Evolutionary conservation across 2,888 invertebrate genomes (phyloP).

Genomic region (Acleris cristana): DNA sequence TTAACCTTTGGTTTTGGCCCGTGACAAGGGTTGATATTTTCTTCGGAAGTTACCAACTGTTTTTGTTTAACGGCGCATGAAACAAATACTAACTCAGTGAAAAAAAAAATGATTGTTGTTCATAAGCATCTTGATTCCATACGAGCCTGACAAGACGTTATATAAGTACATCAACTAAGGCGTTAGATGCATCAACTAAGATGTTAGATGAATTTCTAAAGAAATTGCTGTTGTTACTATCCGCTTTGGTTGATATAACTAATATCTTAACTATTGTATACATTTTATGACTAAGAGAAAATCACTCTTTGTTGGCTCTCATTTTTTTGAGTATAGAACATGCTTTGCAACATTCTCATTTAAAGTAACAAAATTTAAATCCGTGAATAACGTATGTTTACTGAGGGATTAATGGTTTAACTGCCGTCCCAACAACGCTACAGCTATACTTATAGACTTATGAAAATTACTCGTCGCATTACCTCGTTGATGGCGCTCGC

Average conservation of each 20-base stretch:
- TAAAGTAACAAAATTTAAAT: constrained; percentile 19
- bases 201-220: no score
- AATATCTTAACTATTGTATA: no score
- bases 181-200: no score
- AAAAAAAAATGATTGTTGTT: no score
- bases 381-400: constrained; percentile 12
- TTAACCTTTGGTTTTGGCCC: constrained; percentile 79
- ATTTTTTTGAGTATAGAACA: no score
- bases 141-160: no score
- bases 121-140: no score
- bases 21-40: constrained; percentile 54
- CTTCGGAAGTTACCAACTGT: constrained; percentile 36
- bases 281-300: no score
- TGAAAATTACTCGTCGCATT: constrained; percentile 65
- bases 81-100: not conserved
- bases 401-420: constrained; percentile 22
- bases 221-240: no score
- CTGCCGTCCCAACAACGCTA: constrained; percentile 6
- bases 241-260: no score
- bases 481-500: constrained; percentile 65
- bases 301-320: no score
- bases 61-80: not conserved
- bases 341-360: not conserved
- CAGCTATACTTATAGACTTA: constrained; percentile 44
- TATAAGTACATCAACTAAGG: no score